These are phyloP conservation scores for Cynodonichthys magdalenae DNA, from an alignment of 2,797 vertebrate genomes.

Conservation along the genomic window DNA sequence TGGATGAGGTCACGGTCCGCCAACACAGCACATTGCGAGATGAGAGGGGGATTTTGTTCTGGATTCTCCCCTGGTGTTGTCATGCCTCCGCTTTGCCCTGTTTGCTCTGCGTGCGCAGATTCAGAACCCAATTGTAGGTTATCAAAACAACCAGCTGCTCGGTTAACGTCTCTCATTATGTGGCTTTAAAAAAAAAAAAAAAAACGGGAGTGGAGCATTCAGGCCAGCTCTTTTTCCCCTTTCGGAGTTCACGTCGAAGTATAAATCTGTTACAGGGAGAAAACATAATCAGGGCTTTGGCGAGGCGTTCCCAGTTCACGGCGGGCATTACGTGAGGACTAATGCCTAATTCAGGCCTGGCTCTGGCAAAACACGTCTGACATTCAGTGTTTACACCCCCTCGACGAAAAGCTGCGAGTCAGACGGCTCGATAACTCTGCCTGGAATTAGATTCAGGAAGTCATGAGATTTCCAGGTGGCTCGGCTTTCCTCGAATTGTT, in stretches of 20 bases:
- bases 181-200: constrained; percentile 30
- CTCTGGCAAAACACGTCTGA: constrained; percentile 67
- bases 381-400: constrained; percentile 64
- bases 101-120: constrained; percentile 42
- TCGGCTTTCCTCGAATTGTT: constrained; percentile 77
- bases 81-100: constrained; percentile 55
- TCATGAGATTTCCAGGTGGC: constrained; percentile 80
- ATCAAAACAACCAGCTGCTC: constrained; percentile 28
- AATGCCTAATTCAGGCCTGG: constrained; percentile 72
- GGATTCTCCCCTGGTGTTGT: constrained; percentile 73
- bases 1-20: constrained; percentile 80
- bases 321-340: constrained; percentile 67
- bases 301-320: constrained; percentile 65
- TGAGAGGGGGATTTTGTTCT: constrained; percentile 78
- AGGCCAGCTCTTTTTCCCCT: constrained; percentile 43
- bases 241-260: constrained; percentile 39
- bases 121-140: constrained; percentile 49
- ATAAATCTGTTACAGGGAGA: constrained; percentile 61
- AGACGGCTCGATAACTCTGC: constrained; percentile 71
- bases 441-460: constrained; percentile 78
- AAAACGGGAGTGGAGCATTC: background rate
- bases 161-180: constrained; percentile 47
- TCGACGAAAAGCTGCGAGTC: constrained; percentile 71
- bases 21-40: constrained; percentile 69
- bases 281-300: constrained; percentile 71